These are phyloP conservation scores for Drosophila erecta DNA, from an alignment of 1,140 invertebrate species.

Conservation along the genomic window DNA sequence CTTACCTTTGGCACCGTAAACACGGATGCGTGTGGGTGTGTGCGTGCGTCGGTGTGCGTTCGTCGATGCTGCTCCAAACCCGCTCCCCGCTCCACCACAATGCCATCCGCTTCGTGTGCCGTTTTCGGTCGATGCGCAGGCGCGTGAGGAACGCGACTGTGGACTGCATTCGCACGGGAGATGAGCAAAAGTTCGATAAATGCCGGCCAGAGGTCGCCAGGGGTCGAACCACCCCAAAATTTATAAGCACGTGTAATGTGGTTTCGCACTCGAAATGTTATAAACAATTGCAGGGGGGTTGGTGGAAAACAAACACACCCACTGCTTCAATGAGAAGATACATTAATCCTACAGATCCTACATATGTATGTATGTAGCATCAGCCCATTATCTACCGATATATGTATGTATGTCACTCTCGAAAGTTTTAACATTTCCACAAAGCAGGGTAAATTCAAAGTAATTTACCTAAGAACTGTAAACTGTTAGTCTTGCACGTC, in stretches of 20 bases:
- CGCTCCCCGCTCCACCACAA: background rate
- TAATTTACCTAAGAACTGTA: too few relatives aligned
- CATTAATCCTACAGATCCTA: too few relatives aligned
- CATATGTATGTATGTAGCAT: too few relatives aligned
- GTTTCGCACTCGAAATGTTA: too few relatives aligned
- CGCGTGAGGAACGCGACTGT: constrained; percentile 39
- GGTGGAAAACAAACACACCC: background rate
- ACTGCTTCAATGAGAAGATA: background rate
- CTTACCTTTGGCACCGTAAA: constrained; percentile 17
- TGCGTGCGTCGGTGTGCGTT: background rate
- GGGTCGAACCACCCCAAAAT: background rate
- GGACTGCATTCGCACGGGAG: constrained; percentile 22
- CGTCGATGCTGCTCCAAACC: constrained; percentile 2
- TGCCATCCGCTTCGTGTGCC: background rate
- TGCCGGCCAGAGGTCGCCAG: background rate
- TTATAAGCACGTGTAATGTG: background rate
- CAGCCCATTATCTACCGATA: too few relatives aligned
- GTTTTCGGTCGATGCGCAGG: constrained; percentile 15
- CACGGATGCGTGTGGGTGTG: background rate
- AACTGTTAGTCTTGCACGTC: too few relatives aligned
- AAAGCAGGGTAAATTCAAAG: too few relatives aligned
- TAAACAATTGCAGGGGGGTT: background rate
- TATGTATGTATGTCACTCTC: too few relatives aligned
- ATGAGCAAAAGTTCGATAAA: constrained; percentile 22
- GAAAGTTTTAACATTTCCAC: too few relatives aligned